These are phyloP conservation scores for Marasmarcha lunaedactyla DNA, from an alignment of 2,888 invertebrate genomes.

Conservation along the genomic window DNA sequence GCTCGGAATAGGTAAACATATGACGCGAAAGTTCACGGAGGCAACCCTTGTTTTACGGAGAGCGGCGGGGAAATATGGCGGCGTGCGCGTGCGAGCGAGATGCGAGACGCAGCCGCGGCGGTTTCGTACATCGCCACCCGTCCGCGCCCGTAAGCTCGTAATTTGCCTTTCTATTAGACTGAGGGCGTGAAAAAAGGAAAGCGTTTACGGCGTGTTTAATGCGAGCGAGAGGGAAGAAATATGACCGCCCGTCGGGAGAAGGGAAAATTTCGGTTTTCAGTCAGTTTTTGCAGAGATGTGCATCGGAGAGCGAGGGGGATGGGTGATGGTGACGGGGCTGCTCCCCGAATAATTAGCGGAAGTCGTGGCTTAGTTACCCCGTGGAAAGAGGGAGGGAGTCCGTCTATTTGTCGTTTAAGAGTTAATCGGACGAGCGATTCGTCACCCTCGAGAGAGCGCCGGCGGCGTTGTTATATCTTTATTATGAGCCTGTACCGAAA, in stretches of 20 bases:
- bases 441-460: slow-evolving; percentile 63
- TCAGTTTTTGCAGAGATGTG: slow-evolving; percentile 67
- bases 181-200: slow-evolving; percentile 72
- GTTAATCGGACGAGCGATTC: slow-evolving; percentile 68
- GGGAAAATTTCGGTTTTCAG: slow-evolving; percentile 69
- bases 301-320: slow-evolving; percentile 56
- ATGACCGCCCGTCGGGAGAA: slow-evolving; percentile 62
- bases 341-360: slow-evolving; percentile 63
- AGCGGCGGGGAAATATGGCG: slow-evolving; percentile 36
- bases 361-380: slow-evolving; percentile 67
- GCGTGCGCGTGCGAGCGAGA: slow-evolving; percentile 42
- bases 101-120: slow-evolving; percentile 45
- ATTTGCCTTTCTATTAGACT: slow-evolving; percentile 71
- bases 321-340: slow-evolving; percentile 51
- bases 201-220: slow-evolving; percentile 70
- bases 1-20: slow-evolving; percentile 33
- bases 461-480: slow-evolving; percentile 61
- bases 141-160: slow-evolving; percentile 71
- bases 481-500: slow-evolving; percentile 48
- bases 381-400: slow-evolving; percentile 57
- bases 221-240: slow-evolving; percentile 70
- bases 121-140: slow-evolving; percentile 69
- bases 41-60: slow-evolving; percentile 52
- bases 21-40: slow-evolving; percentile 61
- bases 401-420: slow-evolving; percentile 70